Percentiles rank a stretch among this genome's conserved stretches.
phyloP scores from a whole-genome alignment of 2,113 vertebrate species.

The Erinaceus europaeus region DNA sequence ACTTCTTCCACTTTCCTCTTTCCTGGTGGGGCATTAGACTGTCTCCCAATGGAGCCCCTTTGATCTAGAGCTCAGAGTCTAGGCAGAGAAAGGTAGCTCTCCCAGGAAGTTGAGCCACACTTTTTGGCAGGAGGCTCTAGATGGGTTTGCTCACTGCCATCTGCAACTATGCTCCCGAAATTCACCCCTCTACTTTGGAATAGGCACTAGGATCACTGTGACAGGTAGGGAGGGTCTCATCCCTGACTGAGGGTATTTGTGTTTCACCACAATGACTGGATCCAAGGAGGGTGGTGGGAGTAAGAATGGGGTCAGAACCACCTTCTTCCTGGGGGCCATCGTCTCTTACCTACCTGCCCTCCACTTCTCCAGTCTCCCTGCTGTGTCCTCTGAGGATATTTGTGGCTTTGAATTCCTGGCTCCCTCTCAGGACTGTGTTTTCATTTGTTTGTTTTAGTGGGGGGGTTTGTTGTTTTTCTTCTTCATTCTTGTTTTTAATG shows the following conservation, averaged over 20 bases:
- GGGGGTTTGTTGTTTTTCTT: no score
- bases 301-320: fast-evolving
- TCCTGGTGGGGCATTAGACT: neutral
- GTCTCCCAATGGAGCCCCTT: neutral
- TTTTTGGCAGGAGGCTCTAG: neutral
- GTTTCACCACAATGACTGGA: neutral
- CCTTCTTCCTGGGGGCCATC: neutral
- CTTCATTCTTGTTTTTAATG: no score
- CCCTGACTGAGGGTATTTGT: neutral
- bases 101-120: neutral
- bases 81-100: neutral
- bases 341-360: neutral
- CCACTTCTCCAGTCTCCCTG: fast-evolving
- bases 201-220: slow-evolving; percentile 44
- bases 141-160: neutral
- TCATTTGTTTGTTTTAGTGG: no score
- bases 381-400: fast-evolving
- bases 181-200: slow-evolving; percentile 35
- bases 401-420: fast-evolving
- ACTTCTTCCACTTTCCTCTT: neutral
- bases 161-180: slow-evolving; percentile 50
- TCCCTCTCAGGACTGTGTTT: no score
- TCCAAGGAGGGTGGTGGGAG: neutral
- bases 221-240: slow-evolving; percentile 41
- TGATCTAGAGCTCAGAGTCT: neutral